These are phyloP conservation scores for Euphonia xanthogaster DNA, from an alignment of 2,797 vertebrate genomes.

Conservation along the genomic window DNA sequence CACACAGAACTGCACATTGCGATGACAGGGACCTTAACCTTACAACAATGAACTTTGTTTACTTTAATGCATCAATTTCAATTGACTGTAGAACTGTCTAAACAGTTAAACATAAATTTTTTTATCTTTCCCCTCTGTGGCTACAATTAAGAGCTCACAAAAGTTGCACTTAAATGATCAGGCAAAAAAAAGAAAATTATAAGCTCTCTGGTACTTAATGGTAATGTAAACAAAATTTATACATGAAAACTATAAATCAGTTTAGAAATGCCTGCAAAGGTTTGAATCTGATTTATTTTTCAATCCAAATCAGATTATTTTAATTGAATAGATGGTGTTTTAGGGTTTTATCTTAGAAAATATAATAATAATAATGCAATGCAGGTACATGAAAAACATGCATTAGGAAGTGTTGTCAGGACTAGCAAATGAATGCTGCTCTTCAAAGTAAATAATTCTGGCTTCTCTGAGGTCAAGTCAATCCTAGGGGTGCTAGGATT, in stretches of 20 bases:
- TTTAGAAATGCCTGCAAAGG: background rate
- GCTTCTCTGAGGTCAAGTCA: background rate
- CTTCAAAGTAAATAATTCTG: background rate
- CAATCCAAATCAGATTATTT: background rate
- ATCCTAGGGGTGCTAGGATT: background rate
- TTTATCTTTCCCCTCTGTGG: background rate
- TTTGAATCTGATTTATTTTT: background rate
- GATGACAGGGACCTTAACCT: background rate
- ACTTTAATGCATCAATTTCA: background rate
- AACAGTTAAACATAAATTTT: background rate
- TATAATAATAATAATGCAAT: background rate
- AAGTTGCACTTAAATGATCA: background rate
- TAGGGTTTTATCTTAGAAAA: background rate
- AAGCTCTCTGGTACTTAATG: background rate
- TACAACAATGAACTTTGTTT: background rate
- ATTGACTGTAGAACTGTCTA: background rate
- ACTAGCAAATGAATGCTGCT: background rate
- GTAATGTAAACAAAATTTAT: background rate
- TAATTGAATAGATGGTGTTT: background rate
- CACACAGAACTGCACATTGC: background rate
- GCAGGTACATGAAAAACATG: background rate
- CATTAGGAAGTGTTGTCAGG: background rate
- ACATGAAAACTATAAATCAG: background rate
- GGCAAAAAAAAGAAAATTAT: background rate
- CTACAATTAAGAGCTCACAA: background rate